A percentile compares a stretch with the other conserved stretches of the same genome.
These are phyloP conservation scores for Atta texana DNA, from an alignment of 1,140 invertebrate species.

Conservation along the genomic window DNA sequence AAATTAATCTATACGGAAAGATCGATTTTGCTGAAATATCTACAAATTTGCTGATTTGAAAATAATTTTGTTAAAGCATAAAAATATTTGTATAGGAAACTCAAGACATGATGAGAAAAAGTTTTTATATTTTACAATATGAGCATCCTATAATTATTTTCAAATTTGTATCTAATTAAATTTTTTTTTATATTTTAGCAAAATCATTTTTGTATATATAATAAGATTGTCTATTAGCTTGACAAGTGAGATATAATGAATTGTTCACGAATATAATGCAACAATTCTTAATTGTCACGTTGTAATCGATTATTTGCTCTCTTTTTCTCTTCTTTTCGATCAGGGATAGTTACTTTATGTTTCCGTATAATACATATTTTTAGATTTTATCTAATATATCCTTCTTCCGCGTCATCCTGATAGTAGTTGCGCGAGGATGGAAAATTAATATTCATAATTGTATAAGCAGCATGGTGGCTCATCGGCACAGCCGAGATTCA, in stretches of 20 bases:
- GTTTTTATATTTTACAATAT: no score
- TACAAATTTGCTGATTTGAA: no score
- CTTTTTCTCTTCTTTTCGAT: neutral
- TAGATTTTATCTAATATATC: neutral
- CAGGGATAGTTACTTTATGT: neutral
- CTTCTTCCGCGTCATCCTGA: neutral
- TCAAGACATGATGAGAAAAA: no score
- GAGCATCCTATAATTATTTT: no score
- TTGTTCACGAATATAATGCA: neutral
- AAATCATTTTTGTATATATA: neutral
- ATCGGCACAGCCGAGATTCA: slow-evolving; percentile 61
- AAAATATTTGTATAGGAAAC: no score
- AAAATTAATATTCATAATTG: slow-evolving; percentile 74
- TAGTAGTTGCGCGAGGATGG: slow-evolving; percentile 29
- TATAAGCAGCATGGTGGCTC: slow-evolving; percentile 24
- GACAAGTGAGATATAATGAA: neutral
- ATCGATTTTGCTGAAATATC: no score
- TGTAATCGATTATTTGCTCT: neutral
- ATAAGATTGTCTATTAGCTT: neutral
- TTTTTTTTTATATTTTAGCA: no score
- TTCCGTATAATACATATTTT: neutral
- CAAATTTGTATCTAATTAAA: no score
- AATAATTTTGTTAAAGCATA: no score
- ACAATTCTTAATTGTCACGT: neutral
- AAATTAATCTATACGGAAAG: no score